Base-by-base conservation (phyloP, 2,888 invertebrate genomes). In the Cerceris rybyensis region DNA sequence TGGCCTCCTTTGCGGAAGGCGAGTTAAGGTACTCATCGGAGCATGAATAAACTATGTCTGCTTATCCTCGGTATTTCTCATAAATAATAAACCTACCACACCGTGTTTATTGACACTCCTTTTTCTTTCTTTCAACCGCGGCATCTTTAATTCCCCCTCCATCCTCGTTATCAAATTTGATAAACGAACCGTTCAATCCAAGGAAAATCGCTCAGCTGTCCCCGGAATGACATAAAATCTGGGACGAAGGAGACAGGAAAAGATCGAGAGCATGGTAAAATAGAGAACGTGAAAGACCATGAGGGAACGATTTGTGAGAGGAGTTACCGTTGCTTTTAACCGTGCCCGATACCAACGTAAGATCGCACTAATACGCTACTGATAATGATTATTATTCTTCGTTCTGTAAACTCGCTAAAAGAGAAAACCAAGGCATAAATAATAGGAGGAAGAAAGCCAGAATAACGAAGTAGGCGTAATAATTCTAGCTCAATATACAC, bases 301-400 rank as follows among this genome's bases (percentile, higher is more conserved):
- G 28, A 28, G 28, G 28, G 28, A 28, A 28, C 28, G 28, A 28
- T 28, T 28, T 4, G 28, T 28, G 28, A 28, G 46, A 46, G 46
- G 46, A 16, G n/a, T 54, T n/a, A 54, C 91, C 90, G 90, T 90
- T 90, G 89, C 87, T 82, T 74, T 76, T 84, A 86, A 85, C 84
- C 81, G 84, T 83, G 83, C 77, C 66, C 82, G 88, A 91, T 90
- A 81, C 78, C 70, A 84, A 84, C 68, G 64, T 60, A 75, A 86
- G 90, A 87, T 89, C 86, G 87, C 82, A 85, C 80, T 83, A 84
- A 83, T 81, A 78, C 79, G 70, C 71, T 72, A 73, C 70, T 88
- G 86, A 84, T 86, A 87, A 86, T 87, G 87, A 89, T 89, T 87
- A 86, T 86, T 82, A 80, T 76, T 74, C 17, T 17, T 39, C 28